Evolutionary conservation across 2,113 vertebrate genomes (phyloP).

Genomic region (Calyptomena viridis): DNA sequence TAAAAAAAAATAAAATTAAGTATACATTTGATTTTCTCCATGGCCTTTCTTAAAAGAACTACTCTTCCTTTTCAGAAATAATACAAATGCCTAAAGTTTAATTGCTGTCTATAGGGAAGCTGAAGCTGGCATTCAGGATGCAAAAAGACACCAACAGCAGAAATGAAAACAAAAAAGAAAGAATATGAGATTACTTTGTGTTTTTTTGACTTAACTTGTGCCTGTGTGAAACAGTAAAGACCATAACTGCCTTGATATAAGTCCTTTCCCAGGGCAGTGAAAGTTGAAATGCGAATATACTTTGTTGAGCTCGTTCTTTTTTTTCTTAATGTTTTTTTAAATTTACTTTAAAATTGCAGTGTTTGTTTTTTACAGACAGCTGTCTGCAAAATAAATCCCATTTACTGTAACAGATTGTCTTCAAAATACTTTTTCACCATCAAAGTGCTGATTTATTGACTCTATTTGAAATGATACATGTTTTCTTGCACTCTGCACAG

Average conservation of each 20-base stretch:
- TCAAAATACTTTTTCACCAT: neutral
- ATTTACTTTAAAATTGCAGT: neutral
- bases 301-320: neutral
- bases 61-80: neutral
- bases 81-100: neutral
- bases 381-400: conserved; percentile 14
- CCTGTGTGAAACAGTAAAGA: neutral
- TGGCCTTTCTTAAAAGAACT: neutral
- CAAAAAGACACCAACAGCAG: neutral
- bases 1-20: neutral
- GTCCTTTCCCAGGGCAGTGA: neutral
- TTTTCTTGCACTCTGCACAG: neutral
- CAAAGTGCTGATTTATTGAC: conserved; percentile 8
- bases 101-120: neutral
- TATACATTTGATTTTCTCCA: neutral
- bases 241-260: neutral
- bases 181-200: neutral
- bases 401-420: neutral
- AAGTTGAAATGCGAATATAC: neutral
- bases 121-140: neutral
- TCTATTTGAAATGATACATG: neutral
- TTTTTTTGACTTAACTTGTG: neutral
- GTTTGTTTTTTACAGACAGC: neutral
- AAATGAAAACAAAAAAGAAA: neutral
- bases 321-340: neutral